Evolutionary conservation across 2,113 vertebrate genomes (phyloP), one percentile per base, ranked within the genome.

Genomic region (Melanerpes formicivorus): DNA sequence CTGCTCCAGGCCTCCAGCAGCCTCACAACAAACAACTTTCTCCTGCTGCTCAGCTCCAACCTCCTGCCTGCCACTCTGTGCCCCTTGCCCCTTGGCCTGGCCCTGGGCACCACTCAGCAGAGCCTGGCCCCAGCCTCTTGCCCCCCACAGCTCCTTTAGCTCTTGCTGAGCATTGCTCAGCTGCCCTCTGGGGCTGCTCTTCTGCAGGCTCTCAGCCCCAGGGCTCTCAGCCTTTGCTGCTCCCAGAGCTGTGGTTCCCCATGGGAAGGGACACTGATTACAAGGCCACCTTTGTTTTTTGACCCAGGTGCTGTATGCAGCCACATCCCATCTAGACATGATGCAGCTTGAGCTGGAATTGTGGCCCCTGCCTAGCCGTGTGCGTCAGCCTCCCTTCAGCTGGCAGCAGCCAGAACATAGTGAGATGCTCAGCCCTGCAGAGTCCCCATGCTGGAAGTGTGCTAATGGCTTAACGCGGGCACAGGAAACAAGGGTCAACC

Each of bases 291-390:
- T 7, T 15, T 0, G 1, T 11, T 48, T 42, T 60, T 48, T 48
- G 26, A 18, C 27, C 25, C 1, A 1, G 9, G 10, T 5, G 34
- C 1, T 37, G 25, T 13, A 27, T 3, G 21, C 17, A 34, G 60
- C 12, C 74, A n/a, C 32, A 22, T 25, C 54, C 37, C 19, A 17
- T 2, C 23, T 3, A 4, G 8, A n/a, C 18, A 25, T 40, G 58
- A 59, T 1, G 4, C 30, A 72, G 5, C 58, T 32, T 2, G 0
- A 6, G n/a, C 6, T 14, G 48, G 56, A 46, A 62, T 19, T 8
- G 10, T 1, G 0, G 18, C 10, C 12, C 17, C 67, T 63, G 58
- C 30, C 37, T n/a, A 60, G 26, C 37, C 27, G 21, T 6, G 1
- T 14, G n/a, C 54, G 26, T 55, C 4, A 9, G 55, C 18, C 30